Base-by-base conservation (phyloP, 2,888 invertebrate genomes). In the Acleris holmiana region DNA sequence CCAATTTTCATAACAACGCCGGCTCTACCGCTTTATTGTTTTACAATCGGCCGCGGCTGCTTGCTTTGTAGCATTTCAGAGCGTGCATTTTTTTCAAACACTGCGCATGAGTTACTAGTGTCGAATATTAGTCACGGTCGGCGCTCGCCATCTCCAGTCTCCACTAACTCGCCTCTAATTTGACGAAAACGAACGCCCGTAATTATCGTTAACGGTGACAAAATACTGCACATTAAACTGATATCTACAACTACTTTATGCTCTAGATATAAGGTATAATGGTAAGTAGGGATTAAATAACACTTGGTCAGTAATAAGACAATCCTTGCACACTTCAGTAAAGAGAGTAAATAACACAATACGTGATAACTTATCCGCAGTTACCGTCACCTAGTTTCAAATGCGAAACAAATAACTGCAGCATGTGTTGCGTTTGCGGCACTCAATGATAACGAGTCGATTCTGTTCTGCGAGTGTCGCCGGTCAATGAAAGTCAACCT, bases 401-500 rank as follows among this genome's bases (percentile, higher is more conserved):
- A 54, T 48, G 54, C 40, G 19, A 58, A 46, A 55, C 10, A 51
- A 53, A 47, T 53, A 41, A 41, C 46, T 53, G 41, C 48, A 58
- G 10, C n/a, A 40, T 17, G n/a, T 44, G 23, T 44, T 55, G 44
- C 41, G 41, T 21, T 15, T 29, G 29, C n/a, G 41, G 41, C 55
- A 65, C 18, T 61, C 53, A 65, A 61, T 65, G 67, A 60, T 61
- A 65, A 56, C 58, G 35, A 61, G 44, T 53, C 48, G 18, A 40
- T 61, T 29, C 40, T 35, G 18, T 4, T 51, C 19, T 40, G 41
- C 64, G 50, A 65, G 59, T 62, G 50, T 75, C 78, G 76, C 79
- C 77, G 73, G 75, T 74, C 75, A 83, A 80, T 79, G 74, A 74
- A 74, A 76, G 70, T 69, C 72, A 78, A 76, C 83, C 83, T 84